These are phyloP conservation scores for Planococcus citri DNA, from an alignment of 1,140 invertebrate species.

Conservation along the genomic window DNA sequence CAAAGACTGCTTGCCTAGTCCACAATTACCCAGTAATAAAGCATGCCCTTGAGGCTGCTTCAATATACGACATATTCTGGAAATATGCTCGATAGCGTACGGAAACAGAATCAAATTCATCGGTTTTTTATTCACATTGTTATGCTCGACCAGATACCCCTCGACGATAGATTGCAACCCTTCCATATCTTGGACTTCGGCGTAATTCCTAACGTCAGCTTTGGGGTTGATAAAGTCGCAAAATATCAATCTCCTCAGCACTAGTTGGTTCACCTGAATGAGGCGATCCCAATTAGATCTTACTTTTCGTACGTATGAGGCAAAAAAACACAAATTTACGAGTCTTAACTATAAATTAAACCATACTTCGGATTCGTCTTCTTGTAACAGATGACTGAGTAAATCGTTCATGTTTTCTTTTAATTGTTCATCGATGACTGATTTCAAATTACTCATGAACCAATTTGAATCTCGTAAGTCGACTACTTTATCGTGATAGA, in stretches of 20 bases:
- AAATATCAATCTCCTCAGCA: conserved; percentile 77
- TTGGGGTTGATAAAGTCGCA: conserved; percentile 94
- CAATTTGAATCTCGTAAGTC: conserved; percentile 70
- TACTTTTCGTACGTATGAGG: too few species aligned
- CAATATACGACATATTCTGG: conserved; percentile 77
- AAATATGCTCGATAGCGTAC: conserved; percentile 92
- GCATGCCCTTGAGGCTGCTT: conserved; percentile 80
- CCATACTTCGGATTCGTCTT: conserved; percentile 1
- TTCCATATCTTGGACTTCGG: conserved; percentile 75
- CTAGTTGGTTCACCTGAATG: conserved; percentile 41
- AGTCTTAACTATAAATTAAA: too few species aligned
- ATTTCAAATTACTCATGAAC: conserved; percentile 49
- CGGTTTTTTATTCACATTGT: conserved; percentile 92
- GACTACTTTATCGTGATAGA: conserved; percentile 85
- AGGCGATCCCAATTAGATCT: too few species aligned
- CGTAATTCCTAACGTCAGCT: conserved; percentile 73
- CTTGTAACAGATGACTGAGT: conserved; percentile 32
- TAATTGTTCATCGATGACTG: conserved; percentile 36
- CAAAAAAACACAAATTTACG: too few species aligned
- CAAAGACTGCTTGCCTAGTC: conserved; percentile 82
- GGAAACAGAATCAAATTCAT: conserved; percentile 93
- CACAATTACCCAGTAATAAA: conserved; percentile 76
- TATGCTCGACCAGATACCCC: conserved; percentile 80
- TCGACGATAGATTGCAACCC: conserved; percentile 74
- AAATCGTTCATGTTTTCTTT: conserved; percentile 41